These are phyloP conservation scores for Brachionus koreanus DNA, from an alignment of 1,140 invertebrate genomes.

Conservation along the genomic window DNA sequence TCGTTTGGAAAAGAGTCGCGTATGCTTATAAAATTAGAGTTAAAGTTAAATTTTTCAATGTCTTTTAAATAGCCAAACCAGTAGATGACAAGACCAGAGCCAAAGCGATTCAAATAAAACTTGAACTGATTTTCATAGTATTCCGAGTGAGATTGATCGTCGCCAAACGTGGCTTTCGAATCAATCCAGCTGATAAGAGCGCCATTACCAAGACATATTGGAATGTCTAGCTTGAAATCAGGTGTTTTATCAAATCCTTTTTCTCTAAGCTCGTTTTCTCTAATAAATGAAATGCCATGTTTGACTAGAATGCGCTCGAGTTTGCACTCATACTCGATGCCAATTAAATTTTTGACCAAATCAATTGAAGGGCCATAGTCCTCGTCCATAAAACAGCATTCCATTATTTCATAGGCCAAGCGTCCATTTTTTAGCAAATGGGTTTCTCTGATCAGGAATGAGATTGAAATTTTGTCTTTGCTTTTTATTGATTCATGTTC, in stretches of 20 bases:
- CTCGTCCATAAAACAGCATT: slow-evolving; percentile 37
- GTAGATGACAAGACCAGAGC: slow-evolving; percentile 86
- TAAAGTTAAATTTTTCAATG: slow-evolving; percentile 55
- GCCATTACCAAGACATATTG: slow-evolving; percentile 69
- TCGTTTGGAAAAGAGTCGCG: neutral
- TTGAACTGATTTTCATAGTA: slow-evolving; percentile 80
- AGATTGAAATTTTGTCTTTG: slow-evolving; percentile 39
- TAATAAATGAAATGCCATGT: slow-evolving; percentile 55
- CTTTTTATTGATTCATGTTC: slow-evolving; percentile 23
- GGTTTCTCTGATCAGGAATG: slow-evolving; percentile 1
- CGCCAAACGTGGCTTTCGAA: slow-evolving; percentile 88
- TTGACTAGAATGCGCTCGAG: neutral
- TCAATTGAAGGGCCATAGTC: slow-evolving; percentile 43
- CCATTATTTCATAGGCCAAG: slow-evolving; percentile 19
- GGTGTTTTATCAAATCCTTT: slow-evolving; percentile 91
- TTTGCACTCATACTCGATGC: slow-evolving; percentile 6
- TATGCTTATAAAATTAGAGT: slow-evolving; percentile 2
- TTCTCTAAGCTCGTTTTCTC: slow-evolving; percentile 73
- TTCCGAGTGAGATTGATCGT: slow-evolving; percentile 72
- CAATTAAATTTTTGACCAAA: slow-evolving; percentile 30
- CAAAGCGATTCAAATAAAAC: slow-evolving; percentile 90
- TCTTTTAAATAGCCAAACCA: slow-evolving; percentile 87
- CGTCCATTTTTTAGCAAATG: slow-evolving; percentile 39
- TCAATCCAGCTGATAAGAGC: slow-evolving; percentile 90
- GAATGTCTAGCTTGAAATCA: slow-evolving; percentile 82